Percentiles rank a stretch among this genome's conserved stretches.
These are phyloP conservation scores for Grus americana DNA, from an alignment of 2,113 vertebrate species.

Conservation along the genomic window DNA sequence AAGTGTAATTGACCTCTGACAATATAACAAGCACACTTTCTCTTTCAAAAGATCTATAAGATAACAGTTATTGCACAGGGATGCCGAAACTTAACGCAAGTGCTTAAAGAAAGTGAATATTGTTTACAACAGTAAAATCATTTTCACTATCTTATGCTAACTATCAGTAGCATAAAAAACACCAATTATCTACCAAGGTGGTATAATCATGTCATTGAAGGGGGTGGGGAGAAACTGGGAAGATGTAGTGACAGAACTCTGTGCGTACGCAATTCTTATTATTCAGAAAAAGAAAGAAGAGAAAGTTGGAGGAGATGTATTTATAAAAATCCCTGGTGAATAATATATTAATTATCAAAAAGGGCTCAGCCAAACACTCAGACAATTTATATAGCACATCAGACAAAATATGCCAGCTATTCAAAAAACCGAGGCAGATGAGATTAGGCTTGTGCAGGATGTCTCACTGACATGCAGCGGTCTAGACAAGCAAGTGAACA, in stretches of 20 bases:
- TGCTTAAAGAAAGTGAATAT: not conserved
- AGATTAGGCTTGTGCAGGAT: slow-evolving; percentile 20
- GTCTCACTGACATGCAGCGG: slow-evolving; percentile 41
- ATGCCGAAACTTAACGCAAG: not conserved
- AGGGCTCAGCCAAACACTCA: slow-evolving; percentile 4
- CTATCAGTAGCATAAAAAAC: not conserved
- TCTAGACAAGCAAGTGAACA: slow-evolving; percentile 46
- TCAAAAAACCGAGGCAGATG: slow-evolving; percentile 14
- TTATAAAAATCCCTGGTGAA: not conserved
- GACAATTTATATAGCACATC: slow-evolving; percentile 17
- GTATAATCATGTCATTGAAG: not conserved
- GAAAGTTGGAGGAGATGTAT: not conserved
- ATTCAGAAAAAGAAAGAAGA: not conserved
- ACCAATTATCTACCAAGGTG: not conserved
- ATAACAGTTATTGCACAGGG: not conserved
- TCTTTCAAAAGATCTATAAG: not conserved
- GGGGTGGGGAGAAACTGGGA: not conserved
- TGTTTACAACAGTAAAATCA: not conserved
- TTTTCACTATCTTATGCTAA: not conserved
- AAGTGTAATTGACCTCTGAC: not conserved
- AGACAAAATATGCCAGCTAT: slow-evolving; percentile 48
- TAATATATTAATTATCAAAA: slow-evolving; percentile 42
- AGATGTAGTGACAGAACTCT: not conserved
- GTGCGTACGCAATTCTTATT: not conserved
- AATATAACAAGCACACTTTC: not conserved